These are phyloP conservation scores for Esox masquinongy DNA, from an alignment of 2,797 vertebrate species.

Conservation along the genomic window DNA sequence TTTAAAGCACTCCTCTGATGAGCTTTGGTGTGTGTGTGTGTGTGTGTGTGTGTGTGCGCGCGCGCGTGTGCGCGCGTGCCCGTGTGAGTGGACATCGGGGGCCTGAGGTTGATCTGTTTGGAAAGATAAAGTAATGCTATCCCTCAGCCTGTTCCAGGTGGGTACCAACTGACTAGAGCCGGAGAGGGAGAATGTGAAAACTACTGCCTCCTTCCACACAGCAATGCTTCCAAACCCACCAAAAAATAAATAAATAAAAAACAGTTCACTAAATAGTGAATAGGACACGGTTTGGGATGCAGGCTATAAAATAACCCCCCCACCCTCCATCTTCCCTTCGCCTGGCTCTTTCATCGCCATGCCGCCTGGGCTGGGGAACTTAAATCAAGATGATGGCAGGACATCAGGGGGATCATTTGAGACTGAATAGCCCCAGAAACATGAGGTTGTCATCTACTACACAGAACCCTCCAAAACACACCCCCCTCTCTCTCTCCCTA, in stretches of 20 bases:
- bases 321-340: conserved; percentile 36
- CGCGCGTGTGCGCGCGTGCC: no score
- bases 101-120: conserved; percentile 67
- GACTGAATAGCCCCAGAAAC: conserved; percentile 74
- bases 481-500: conserved; percentile 8
- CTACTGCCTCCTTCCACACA: conserved; percentile 35
- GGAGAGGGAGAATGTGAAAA: conserved; percentile 62
- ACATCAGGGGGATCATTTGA: conserved; percentile 78
- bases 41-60: no score
- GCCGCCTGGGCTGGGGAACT: conserved; percentile 63
- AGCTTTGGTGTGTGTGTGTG: conserved; percentile 8
- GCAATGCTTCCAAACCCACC: conserved; percentile 9
- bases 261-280: neutral
- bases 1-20: conserved; percentile 50
- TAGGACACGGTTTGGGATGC: neutral
- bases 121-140: conserved; percentile 66
- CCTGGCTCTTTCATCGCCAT: conserved; percentile 64
- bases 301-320: conserved; percentile 8
- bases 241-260: neutral
- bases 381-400: conserved; percentile 79
- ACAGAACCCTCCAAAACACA: conserved; percentile 63
- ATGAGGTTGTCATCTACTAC: conserved; percentile 70
- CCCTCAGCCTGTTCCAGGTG: conserved; percentile 59
- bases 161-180: conserved; percentile 52
- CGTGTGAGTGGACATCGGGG: conserved; percentile 16